phyloP scores from a whole-genome alignment of 2,888 invertebrate genomes.

The Coenonympha glycerion region DNA sequence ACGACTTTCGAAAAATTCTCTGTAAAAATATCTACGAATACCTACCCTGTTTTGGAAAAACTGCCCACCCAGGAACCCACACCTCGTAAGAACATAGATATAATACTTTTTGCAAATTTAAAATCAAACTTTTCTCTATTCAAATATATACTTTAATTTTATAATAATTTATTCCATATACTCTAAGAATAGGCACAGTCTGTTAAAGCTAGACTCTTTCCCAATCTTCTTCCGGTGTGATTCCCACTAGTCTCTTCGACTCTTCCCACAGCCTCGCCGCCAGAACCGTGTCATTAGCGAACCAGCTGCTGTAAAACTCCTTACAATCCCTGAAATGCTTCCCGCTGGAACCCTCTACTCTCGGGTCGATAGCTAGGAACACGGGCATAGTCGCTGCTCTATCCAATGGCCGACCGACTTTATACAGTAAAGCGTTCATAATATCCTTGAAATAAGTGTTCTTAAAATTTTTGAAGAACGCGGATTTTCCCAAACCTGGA shows the following conservation, averaged over 20 bases:
- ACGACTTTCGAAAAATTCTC: no score
- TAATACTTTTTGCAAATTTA: no score
- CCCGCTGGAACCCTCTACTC: slow-evolving; percentile 43
- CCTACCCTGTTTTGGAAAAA: no score
- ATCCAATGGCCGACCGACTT: slow-evolving; percentile 41
- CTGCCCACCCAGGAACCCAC: no score
- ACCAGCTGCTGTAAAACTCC: slow-evolving; percentile 59
- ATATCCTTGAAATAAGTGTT: slow-evolving; percentile 33
- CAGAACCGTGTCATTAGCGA: slow-evolving; percentile 45
- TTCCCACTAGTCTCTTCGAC: slow-evolving; percentile 44
- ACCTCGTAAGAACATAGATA: no score
- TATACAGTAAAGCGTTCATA: slow-evolving; percentile 38
- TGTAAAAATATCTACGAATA: no score
- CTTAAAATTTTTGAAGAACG: slow-evolving; percentile 80
- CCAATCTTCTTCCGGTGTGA: slow-evolving; percentile 51
- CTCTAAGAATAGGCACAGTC: neutral
- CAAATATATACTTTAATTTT: no score
- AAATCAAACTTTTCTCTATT: no score
- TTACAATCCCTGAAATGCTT: slow-evolving; percentile 55
- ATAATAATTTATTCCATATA: no score
- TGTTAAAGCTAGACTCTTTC: slow-evolving; percentile 28
- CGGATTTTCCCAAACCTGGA: slow-evolving; percentile 86
- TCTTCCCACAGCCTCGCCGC: slow-evolving; percentile 45
- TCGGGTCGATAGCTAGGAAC: slow-evolving; percentile 48
- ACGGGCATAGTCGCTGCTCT: slow-evolving; percentile 50